Conservation (phyloP, 2,797 vertebrate genomes). For the Pseudomugil tenellus region DNA sequence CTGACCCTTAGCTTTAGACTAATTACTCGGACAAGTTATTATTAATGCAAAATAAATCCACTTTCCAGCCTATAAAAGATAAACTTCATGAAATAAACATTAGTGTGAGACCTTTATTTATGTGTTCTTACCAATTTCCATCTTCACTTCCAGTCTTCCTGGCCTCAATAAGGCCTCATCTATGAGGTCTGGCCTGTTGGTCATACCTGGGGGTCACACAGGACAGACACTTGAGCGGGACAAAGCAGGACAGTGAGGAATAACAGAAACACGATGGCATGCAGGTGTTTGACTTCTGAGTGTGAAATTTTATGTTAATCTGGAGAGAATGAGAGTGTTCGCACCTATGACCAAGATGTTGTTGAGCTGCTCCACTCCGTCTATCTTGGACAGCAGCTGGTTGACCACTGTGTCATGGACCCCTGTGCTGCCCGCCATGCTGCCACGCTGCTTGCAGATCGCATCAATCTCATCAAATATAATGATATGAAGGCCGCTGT, state of each 20-base stretch:
- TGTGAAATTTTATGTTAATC: neutral
- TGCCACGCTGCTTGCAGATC: conserved; percentile 97
- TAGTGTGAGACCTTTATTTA: conserved; percentile 1
- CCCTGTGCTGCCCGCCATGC: conserved; percentile 95
- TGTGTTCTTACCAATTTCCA: conserved; percentile 91
- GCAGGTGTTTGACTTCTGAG: conserved; percentile 33
- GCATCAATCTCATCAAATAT: conserved; percentile 98
- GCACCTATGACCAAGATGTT: conserved; percentile 96
- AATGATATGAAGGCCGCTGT: conserved; percentile 97
- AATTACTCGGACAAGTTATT: neutral
- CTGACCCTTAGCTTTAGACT: neutral
- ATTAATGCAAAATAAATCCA: neutral
- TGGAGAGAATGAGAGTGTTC: neutral
- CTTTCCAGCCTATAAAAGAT: neutral
- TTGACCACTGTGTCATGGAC: conserved; percentile 98
- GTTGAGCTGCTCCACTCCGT: conserved; percentile 97
- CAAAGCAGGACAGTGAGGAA: conserved; percentile 14
- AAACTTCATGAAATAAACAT: neutral
- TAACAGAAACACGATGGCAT: conserved; percentile 17
- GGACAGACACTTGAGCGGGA: too few species aligned
- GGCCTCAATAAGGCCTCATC: conserved; percentile 95
- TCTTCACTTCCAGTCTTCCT: conserved; percentile 95
- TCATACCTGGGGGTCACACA: conserved; percentile 88
- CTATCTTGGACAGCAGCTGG: conserved; percentile 96
- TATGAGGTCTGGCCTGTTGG: conserved; percentile 97